phyloP scores from a whole-genome alignment of 64 coral and sea anemone genomes.

The Catalaphyllia jardinei region DNA sequence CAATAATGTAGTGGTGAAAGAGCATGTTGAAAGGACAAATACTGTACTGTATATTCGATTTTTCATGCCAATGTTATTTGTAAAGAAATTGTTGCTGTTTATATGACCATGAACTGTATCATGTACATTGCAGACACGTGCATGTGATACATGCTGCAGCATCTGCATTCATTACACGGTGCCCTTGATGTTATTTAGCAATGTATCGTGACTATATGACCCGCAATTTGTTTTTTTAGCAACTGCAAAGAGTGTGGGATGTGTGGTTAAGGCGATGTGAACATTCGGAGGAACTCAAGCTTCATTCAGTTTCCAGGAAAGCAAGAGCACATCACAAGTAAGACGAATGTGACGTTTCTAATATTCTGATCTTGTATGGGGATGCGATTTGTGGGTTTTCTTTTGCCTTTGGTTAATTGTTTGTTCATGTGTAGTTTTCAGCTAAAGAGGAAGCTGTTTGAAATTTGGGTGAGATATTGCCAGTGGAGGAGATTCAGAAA shows the following conservation, averaged over 20 bases:
- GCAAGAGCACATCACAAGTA: constrained; percentile 79
- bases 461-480: constrained; percentile 54
- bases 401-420: background rate
- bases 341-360: background rate
- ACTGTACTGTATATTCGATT: no score
- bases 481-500: constrained; percentile 72
- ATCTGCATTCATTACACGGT: no score
- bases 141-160: no score
- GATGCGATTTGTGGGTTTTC: background rate
- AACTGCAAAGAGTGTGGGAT: constrained; percentile 71
- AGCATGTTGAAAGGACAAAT: no score
- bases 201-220: background rate
- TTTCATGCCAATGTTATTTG: no score
- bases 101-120: no score
- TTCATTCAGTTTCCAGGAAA: constrained; percentile 64
- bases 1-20: no score
- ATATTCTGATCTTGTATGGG: background rate
- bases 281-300: constrained; percentile 84
- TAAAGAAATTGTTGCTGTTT: no score
- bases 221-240: constrained; percentile 23
- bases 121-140: no score
- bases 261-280: constrained; percentile 89
- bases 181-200: background rate
- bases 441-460: constrained; percentile 46
- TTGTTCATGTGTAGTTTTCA: constrained; percentile 34